Evolutionary conservation across 2,113 vertebrate species (phyloP).

Genomic region (Chaetodon trifascialis): DNA sequence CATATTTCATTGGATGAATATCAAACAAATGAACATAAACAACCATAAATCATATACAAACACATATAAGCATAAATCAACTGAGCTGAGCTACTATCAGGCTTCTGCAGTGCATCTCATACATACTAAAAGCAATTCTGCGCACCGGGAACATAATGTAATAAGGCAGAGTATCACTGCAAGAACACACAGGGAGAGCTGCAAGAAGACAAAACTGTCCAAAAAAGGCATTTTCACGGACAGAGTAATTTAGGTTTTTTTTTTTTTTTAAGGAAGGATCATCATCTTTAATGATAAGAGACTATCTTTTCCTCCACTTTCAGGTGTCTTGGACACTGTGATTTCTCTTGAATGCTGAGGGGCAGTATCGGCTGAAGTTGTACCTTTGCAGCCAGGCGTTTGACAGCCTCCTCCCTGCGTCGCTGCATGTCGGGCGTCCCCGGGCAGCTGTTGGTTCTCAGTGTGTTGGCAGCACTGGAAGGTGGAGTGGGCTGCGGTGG

Average conservation of each 20-base stretch:
- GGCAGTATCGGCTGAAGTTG: neutral
- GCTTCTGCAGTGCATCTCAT: conserved; percentile 45
- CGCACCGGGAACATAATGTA: conserved; percentile 7
- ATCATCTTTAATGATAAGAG: neutral
- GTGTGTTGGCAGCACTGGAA: conserved; percentile 74
- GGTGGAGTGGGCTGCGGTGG: conserved; percentile 82
- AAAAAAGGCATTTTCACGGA: neutral
- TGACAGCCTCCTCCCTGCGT: conserved; percentile 87
- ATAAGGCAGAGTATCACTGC: conserved; percentile 9
- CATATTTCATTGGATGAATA: conserved; percentile 42
- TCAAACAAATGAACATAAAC: conserved; percentile 53
- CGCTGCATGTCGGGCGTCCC: conserved; percentile 85
- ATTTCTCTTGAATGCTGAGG: neutral
- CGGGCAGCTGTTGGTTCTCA: conserved; percentile 78
- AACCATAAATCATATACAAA: conserved; percentile 47
- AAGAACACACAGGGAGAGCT: neutral
- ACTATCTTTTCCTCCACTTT: neutral
- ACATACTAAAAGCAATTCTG: conserved; percentile 44
- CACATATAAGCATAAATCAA: conserved; percentile 53
- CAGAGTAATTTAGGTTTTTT: neutral
- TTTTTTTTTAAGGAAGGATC: neutral
- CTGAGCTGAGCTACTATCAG: conserved; percentile 8
- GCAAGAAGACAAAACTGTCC: neutral
- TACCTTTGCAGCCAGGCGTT: conserved; percentile 93
- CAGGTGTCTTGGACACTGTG: neutral